Conservation (phyloP, 1,140 invertebrate genomes). For the Trichonephila clavipes region DNA sequence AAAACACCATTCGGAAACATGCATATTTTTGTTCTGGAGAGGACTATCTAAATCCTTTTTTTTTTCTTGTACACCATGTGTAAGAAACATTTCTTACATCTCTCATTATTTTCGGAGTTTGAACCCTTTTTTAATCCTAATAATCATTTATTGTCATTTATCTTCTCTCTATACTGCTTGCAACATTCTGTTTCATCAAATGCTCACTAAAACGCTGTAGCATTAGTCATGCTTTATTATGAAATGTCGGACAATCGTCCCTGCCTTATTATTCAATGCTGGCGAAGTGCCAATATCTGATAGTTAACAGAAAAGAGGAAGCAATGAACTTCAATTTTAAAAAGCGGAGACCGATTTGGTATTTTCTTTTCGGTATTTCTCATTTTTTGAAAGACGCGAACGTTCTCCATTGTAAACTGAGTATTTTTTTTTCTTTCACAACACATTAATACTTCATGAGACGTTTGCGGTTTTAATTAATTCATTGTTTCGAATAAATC, state of each 20-base stretch:
- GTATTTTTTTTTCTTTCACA: background rate
- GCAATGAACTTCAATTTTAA: conserved; percentile 11
- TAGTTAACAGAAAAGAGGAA: conserved; percentile 37
- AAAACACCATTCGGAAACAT: background rate
- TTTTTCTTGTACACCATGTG: background rate
- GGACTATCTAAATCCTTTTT: background rate
- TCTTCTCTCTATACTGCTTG: background rate
- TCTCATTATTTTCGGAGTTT: background rate
- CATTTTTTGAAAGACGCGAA: conserved; percentile 21
- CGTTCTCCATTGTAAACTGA: background rate
- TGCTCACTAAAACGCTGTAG: background rate
- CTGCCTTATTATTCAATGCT: background rate
- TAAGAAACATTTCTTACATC: too few species aligned
- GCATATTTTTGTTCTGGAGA: background rate
- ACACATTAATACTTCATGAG: too few species aligned
- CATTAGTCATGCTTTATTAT: background rate
- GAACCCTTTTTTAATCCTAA: background rate
- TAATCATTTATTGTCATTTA: background rate
- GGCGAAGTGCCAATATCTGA: conserved; percentile 1
- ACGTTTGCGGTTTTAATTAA: too few species aligned
- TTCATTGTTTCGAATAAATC: too few species aligned
- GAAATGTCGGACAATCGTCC: background rate
- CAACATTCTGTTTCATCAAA: background rate
- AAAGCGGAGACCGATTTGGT: background rate
- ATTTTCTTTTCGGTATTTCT: too few species aligned